A percentile compares a stretch with the other conserved stretches of the same genome.
Conservation (phyloP, 2,113 vertebrate species). For the Onychostoma macrolepis region DNA sequence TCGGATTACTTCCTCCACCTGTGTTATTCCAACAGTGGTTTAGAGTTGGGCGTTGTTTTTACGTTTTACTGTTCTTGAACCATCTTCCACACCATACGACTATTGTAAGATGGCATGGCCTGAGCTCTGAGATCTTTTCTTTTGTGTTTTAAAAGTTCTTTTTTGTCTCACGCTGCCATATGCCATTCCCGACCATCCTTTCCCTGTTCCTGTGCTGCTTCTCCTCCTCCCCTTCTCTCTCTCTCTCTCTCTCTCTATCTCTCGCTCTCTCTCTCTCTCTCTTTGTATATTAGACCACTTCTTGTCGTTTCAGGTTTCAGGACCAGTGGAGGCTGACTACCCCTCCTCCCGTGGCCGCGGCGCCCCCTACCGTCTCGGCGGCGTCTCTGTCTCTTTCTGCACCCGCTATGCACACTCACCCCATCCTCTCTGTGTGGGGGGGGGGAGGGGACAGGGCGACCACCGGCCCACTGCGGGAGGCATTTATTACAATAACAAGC, state of each 20-base stretch:
- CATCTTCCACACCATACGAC: slow-evolving; percentile 35
- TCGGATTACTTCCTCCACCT: slow-evolving; percentile 40
- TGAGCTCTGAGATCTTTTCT: slow-evolving; percentile 16
- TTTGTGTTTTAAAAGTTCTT: slow-evolving; percentile 33
- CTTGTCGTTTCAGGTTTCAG: slow-evolving; percentile 87
- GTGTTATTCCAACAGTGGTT: slow-evolving; percentile 49
- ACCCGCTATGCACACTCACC: slow-evolving; percentile 83
- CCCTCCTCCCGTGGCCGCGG: slow-evolving; percentile 81
- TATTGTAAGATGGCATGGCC: slow-evolving; percentile 58
- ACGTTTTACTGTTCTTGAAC: slow-evolving; percentile 21
- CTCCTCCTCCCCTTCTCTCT: slow-evolving; percentile 48
- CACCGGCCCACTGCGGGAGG: slow-evolving; percentile 76
- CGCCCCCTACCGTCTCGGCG: slow-evolving; percentile 81
- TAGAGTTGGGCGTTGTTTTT: slow-evolving; percentile 46
- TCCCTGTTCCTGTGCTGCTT: neutral
- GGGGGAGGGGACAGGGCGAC: slow-evolving; percentile 78
- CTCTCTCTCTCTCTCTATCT: neutral
- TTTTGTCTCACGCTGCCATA: neutral
- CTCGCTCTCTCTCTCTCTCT: slow-evolving; percentile 62
- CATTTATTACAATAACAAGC: slow-evolving; percentile 84
- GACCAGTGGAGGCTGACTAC: slow-evolving; percentile 85
- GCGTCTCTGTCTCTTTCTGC: slow-evolving; percentile 83
- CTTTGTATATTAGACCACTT: slow-evolving; percentile 84
- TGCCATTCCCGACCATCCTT: slow-evolving; percentile 48
- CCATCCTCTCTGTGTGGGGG: slow-evolving; percentile 81